Base-by-base conservation (phyloP, 2,113 vertebrate genomes). In the Nibea coibor region DNA sequence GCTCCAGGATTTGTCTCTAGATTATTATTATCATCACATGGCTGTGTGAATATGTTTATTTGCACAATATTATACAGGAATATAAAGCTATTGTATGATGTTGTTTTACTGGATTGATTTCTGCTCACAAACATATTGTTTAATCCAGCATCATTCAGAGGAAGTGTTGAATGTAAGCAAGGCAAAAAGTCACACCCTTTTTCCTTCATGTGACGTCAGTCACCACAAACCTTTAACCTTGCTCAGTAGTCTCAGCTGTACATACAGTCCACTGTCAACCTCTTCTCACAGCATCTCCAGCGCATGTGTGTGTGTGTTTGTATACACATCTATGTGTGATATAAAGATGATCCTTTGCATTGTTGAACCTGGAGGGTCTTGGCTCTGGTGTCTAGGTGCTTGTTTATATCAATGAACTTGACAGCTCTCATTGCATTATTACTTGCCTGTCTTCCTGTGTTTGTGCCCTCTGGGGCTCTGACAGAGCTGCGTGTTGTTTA, bases 231-330 rank as follows among this genome's bases (percentile, higher is more conserved):
- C 90, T 89, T 93, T 89, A 85, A 90, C 92, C 91, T 78, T 61
- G 28, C 72, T 90, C 78, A 81, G 87, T 87, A 62, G 82, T 69
- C 88, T 92, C 94, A 93, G 94, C 93, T 95, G 94, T 86, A 81
- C 87, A 92, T 83, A 88, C 78, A 92, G 82, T 84, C 78, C 80
- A 72, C 87, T 86, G 90, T 92, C 84, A 78, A 74, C 78, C 84
- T 85, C 90, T 93, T 93, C 94, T 95, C 93, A 91, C 84, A 92
- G 85, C 79, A 82, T 87, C 45, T 66, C 16, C 3, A 3, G 39
- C 28, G 14, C 84, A 76, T 63, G 64, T 79, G 75, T 84, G 47
- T 57, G 20, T 5, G 45, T 68, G 45, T 75, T 73, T 73, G 35
- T 68, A 45, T 39, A 7, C 35, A 1, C 35, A 39, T 39, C 35